A percentile compares a stretch with the other conserved stretches of the same genome.
phyloP scores from a whole-genome alignment of 53 echinoderm and acorn worm genomes.

The Temnopleurus reevesii region DNA sequence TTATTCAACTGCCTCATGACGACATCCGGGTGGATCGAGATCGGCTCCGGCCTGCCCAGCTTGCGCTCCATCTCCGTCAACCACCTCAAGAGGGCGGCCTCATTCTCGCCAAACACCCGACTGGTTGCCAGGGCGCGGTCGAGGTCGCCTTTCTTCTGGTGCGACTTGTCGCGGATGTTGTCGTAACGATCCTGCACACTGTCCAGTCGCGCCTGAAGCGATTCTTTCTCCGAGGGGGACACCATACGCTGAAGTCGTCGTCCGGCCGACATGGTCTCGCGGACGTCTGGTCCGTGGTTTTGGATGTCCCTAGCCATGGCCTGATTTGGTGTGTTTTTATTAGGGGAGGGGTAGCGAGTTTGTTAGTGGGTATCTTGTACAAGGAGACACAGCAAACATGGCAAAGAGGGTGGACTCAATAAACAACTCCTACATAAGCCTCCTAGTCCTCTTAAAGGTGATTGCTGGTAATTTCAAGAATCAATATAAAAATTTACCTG shows the following conservation, averaged over 20 bases:
- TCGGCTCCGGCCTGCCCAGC: slow-evolving; percentile 63
- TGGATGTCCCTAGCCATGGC: slow-evolving; percentile 66
- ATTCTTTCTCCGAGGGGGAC: slow-evolving; percentile 52
- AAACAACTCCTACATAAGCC: too few relatives aligned
- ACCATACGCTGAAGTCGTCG: slow-evolving; percentile 53
- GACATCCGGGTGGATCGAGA: slow-evolving; percentile 71
- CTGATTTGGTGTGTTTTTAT: slow-evolving; percentile 39
- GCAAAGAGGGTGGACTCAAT: too few relatives aligned
- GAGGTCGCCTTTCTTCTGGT: slow-evolving; percentile 61
- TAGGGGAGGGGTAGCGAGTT: not conserved
- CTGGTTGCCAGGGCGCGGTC: slow-evolving; percentile 72
- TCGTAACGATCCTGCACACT: slow-evolving; percentile 69
- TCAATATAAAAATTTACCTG: too few relatives aligned
- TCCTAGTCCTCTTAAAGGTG: too few relatives aligned
- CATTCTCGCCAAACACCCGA: slow-evolving; percentile 74
- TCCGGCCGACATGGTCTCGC: slow-evolving; percentile 56
- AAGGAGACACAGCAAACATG: not conserved
- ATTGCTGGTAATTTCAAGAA: too few relatives aligned
- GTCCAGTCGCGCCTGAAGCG: slow-evolving; percentile 64
- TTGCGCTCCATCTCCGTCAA: slow-evolving; percentile 80
- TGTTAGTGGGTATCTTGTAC: slow-evolving; percentile 11
- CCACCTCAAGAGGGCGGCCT: slow-evolving; percentile 81
- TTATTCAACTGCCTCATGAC: slow-evolving; percentile 62
- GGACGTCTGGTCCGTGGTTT: slow-evolving; percentile 45
- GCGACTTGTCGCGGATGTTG: slow-evolving; percentile 62